A percentile compares a stretch with the other conserved stretches of the same genome.
These are phyloP conservation scores for Ochropleura plecta DNA, from an alignment of 2,888 invertebrate species.

Conservation along the genomic window DNA sequence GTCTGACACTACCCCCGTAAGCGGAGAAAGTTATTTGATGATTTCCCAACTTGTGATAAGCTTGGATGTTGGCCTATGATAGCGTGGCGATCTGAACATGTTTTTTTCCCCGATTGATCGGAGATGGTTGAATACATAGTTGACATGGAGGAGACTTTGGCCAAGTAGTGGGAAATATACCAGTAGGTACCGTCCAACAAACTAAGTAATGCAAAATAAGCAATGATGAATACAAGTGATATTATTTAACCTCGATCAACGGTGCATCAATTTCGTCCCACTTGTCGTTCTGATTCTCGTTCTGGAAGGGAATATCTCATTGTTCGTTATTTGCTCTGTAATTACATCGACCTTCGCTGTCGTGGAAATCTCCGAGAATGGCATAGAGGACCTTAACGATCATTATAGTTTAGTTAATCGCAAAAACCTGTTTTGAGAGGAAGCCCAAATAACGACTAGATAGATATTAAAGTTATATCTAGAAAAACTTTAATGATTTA, in stretches of 20 bases:
- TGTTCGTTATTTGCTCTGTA: slow-evolving; percentile 30
- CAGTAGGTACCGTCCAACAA: background rate
- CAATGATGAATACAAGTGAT: slow-evolving; percentile 15
- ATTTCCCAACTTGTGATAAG: background rate
- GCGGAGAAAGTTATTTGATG: too few species aligned
- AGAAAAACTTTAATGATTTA: too few species aligned
- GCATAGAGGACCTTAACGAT: background rate
- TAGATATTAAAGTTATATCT: too few species aligned
- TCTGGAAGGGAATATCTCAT: slow-evolving; percentile 22
- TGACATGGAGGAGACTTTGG: background rate
- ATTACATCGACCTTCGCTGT: slow-evolving; percentile 32
- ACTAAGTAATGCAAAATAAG: slow-evolving; percentile 1
- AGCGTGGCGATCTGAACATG: background rate
- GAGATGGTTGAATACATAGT: background rate
- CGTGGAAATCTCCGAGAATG: slow-evolving; percentile 31
- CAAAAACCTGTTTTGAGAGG: background rate
- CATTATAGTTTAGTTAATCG: background rate
- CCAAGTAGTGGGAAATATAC: background rate
- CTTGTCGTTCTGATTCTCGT: slow-evolving; percentile 34
- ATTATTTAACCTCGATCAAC: slow-evolving; percentile 42
- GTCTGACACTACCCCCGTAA: too few species aligned
- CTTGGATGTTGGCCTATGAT: background rate
- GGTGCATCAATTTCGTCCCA: slow-evolving; percentile 49
- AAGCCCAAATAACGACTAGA: background rate
- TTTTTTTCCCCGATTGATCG: background rate